These are phyloP conservation scores for Oplegnathus fasciatus DNA, from an alignment of 2,113 vertebrate species.

Conservation along the genomic window DNA sequence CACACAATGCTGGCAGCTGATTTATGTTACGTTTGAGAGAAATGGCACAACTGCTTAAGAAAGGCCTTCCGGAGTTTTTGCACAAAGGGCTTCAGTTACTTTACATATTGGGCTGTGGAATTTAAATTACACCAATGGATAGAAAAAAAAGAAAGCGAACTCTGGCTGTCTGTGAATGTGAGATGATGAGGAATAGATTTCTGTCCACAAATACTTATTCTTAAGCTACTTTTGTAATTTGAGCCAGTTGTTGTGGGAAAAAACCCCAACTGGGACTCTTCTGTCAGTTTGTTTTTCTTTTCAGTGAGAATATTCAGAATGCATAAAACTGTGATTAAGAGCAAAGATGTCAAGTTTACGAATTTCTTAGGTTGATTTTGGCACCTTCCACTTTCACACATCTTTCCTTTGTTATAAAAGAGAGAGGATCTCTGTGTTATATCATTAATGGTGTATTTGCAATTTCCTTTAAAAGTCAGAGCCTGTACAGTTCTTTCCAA, in stretches of 20 bases:
- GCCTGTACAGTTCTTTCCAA: slow-evolving; percentile 35
- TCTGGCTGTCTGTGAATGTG: slow-evolving; percentile 7
- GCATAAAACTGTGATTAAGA: slow-evolving; percentile 22
- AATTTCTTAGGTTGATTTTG: slow-evolving; percentile 28
- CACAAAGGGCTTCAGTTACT: slow-evolving; percentile 16
- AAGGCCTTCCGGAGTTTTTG: slow-evolving; percentile 1
- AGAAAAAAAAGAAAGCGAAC: neutral
- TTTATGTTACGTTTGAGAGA: slow-evolving; percentile 20
- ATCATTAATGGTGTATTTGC: slow-evolving; percentile 50
- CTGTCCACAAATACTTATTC: slow-evolving; percentile 14
- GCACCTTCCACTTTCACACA: slow-evolving; percentile 26
- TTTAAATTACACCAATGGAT: slow-evolving; percentile 27
- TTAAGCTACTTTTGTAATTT: slow-evolving; percentile 27
- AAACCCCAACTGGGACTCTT: neutral
- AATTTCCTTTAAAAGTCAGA: slow-evolving; percentile 54
- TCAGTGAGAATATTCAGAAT: slow-evolving; percentile 10
- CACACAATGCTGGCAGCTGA: slow-evolving; percentile 46
- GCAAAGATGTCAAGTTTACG: slow-evolving; percentile 13
- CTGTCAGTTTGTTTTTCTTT: neutral
- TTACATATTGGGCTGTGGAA: slow-evolving; percentile 26
- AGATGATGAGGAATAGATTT: slow-evolving; percentile 48
- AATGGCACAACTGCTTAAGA: slow-evolving; percentile 35
- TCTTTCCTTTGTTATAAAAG: slow-evolving; percentile 30
- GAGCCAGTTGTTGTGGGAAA: neutral
- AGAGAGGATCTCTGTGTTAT: slow-evolving; percentile 31